Percentiles rank a stretch among this genome's conserved stretches.
phyloP scores from a whole-genome alignment of 2,888 invertebrate species.

The Apomyelois bistriatella region DNA sequence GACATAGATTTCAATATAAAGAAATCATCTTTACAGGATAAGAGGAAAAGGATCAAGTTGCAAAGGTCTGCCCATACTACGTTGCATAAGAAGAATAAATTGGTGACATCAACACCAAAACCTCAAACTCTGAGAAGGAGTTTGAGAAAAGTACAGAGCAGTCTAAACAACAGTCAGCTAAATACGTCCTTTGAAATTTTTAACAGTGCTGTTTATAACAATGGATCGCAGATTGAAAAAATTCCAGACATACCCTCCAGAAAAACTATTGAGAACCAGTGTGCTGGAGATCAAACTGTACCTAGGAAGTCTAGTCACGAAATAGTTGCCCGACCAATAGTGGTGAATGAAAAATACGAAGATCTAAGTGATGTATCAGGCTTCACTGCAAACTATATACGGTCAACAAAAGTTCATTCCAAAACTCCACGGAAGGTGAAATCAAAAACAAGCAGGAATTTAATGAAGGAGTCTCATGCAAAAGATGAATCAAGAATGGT shows the following conservation, averaged over 20 bases:
- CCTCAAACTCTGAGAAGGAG: constrained; percentile 49
- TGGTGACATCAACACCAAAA: constrained; percentile 62
- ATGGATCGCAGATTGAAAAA: constrained; percentile 26
- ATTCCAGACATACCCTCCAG: constrained; percentile 27
- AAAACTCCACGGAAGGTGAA: constrained; percentile 51
- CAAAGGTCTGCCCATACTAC: constrained; percentile 40
- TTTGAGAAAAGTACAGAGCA: constrained; percentile 48
- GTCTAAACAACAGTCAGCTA: constrained; percentile 39
- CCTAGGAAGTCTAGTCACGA: constrained; percentile 30
- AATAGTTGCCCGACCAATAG: constrained; percentile 30
- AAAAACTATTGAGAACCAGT: constrained; percentile 26
- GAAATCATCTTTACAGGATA: constrained; percentile 44
- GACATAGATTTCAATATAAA: constrained; percentile 65
- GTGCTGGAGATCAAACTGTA: constrained; percentile 32
- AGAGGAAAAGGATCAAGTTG: constrained; percentile 44
- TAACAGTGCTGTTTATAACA: constrained; percentile 30
- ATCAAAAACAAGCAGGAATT: constrained; percentile 45
- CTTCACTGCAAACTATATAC: constrained; percentile 71
- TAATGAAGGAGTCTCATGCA: constrained; percentile 46
- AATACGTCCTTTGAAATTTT: constrained; percentile 53
- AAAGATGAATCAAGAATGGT: constrained; percentile 41
- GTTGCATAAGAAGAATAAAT: constrained; percentile 52
- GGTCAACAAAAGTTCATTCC: constrained; percentile 64
- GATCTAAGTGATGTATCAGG: constrained; percentile 73
- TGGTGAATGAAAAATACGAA: constrained; percentile 58